Evolutionary conservation across 2,113 vertebrate species (phyloP).

Genomic region (Chlamydotis undulata): DNA sequence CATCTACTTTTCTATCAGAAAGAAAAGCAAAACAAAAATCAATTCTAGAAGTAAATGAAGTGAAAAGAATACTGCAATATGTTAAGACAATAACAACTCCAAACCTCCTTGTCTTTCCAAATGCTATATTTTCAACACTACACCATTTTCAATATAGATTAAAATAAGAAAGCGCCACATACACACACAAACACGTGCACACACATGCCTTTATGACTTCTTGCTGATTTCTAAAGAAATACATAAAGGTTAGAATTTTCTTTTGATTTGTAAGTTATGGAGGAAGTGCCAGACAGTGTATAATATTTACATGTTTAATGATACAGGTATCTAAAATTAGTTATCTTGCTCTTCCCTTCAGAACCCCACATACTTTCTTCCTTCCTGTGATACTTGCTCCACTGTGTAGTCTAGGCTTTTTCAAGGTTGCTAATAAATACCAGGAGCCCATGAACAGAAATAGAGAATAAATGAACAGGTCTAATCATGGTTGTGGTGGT

Average conservation of each 20-base stretch:
- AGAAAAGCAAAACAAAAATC: neutral
- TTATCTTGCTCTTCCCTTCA: neutral
- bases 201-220: neutral
- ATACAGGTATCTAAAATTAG: neutral
- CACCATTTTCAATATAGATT: neutral
- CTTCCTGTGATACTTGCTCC: neutral
- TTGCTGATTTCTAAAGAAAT: neutral
- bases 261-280: neutral
- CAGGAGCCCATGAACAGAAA: neutral
- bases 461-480: neutral
- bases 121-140: neutral
- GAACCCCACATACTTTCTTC: neutral
- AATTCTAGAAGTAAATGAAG: neutral
- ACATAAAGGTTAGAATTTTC: neutral
- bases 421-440: neutral
- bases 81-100: neutral
- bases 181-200: neutral
- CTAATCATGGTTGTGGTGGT: neutral
- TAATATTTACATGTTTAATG: neutral
- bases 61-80: neutral
- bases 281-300: neutral
- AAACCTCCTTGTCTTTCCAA: neutral
- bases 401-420: neutral
- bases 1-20: neutral
- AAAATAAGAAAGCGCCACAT: neutral